These are phyloP conservation scores for Mya arenaria DNA, from an alignment of 1,140 invertebrate genomes.

Conservation along the genomic window DNA sequence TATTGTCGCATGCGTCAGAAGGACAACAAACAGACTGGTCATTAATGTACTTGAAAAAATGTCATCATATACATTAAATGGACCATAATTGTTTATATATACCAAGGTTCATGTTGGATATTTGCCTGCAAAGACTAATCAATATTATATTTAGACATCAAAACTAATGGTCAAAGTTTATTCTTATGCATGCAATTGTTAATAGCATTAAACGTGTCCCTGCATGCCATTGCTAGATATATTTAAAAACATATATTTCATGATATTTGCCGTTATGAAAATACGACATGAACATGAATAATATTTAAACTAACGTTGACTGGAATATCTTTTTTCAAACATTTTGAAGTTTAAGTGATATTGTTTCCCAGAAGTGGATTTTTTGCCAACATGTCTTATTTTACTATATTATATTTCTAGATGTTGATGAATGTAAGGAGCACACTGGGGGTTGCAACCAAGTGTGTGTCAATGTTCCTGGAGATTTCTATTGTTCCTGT, in stretches of 20 bases:
- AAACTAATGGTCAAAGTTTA: slow-evolving; percentile 52
- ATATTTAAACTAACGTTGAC: not conserved
- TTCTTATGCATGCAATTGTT: slow-evolving; percentile 57
- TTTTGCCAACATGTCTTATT: not conserved
- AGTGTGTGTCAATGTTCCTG: slow-evolving; percentile 59
- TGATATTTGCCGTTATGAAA: not conserved
- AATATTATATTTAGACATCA: too few relatives aligned
- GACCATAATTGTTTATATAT: slow-evolving; percentile 63
- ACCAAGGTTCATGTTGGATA: slow-evolving; percentile 75
- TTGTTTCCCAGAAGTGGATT: not conserved
- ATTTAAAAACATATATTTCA: not conserved
- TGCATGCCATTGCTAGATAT: slow-evolving; percentile 20
- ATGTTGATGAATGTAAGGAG: slow-evolving; percentile 77
- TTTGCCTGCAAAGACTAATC: slow-evolving; percentile 77
- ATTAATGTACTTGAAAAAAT: not conserved
- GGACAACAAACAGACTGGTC: slow-evolving; percentile 18
- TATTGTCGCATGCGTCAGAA: slow-evolving; percentile 32
- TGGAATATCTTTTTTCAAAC: not conserved
- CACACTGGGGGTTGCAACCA: slow-evolving; percentile 79
- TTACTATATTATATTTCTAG: slow-evolving; percentile 62
- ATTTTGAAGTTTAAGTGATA: not conserved
- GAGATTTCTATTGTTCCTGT: slow-evolving; percentile 60
- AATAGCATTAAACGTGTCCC: slow-evolving; percentile 52
- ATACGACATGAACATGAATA: not conserved
- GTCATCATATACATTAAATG: not conserved